phyloP scores from a whole-genome alignment of 2,888 invertebrate species.

The Chirona hameri region DNA sequence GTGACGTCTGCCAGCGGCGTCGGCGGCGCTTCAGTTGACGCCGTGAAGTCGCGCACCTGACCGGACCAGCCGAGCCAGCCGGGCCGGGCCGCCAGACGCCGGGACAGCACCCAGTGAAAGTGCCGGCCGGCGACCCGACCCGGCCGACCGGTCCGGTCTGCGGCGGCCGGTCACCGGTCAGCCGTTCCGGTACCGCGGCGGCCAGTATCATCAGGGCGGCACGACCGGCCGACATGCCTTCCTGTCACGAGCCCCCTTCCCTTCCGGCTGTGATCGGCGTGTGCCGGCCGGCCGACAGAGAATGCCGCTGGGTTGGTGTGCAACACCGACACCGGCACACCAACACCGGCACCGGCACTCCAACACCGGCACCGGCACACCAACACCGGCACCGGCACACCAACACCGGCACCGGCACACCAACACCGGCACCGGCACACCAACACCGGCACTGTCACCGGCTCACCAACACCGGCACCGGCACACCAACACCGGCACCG shows the following conservation, averaged over 20 bases:
- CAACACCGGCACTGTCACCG: too few species aligned
- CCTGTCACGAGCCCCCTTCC: not conserved
- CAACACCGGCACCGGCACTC: too few species aligned
- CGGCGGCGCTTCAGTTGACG: not conserved
- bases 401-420: too few species aligned
- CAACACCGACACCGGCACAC: too few species aligned
- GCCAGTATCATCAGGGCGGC: not conserved
- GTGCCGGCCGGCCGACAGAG: too few species aligned
- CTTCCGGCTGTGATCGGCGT: not conserved
- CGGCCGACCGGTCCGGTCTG: not conserved
- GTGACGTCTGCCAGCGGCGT: not conserved
- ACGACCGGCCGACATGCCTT: not conserved
- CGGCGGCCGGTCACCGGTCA: not conserved
- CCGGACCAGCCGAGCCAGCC: not conserved
- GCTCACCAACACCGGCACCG: too few species aligned
- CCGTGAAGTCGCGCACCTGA: not conserved
- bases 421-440: too few species aligned
- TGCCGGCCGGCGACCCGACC: not conserved
- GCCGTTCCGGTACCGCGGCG: not conserved
- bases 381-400: too few species aligned
- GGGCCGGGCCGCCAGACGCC: not conserved
- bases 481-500: too few species aligned
- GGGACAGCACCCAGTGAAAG: constrained; percentile 5
- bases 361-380: too few species aligned
- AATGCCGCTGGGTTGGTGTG: too few species aligned